phyloP scores from a whole-genome alignment of 2,113 vertebrate species.

The Caranx melampygus region DNA sequence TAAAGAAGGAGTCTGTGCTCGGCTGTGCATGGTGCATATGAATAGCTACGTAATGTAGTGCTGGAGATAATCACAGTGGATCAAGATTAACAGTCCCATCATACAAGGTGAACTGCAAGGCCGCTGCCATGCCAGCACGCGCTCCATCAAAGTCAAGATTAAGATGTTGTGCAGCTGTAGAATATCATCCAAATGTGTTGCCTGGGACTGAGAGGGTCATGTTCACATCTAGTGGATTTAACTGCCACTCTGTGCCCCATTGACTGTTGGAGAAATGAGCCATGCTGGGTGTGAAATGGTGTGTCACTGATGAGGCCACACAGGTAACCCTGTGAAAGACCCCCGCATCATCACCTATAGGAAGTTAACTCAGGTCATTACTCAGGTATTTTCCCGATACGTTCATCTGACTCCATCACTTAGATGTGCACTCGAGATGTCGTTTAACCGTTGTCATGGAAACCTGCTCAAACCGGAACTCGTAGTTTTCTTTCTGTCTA shows the following conservation, averaged over 20 bases:
- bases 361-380: slow-evolving; percentile 23
- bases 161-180: slow-evolving; percentile 24
- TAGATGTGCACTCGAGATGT: background rate
- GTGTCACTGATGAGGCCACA: slow-evolving; percentile 62
- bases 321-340: slow-evolving; percentile 38
- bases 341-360: slow-evolving; percentile 11
- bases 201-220: slow-evolving; percentile 22
- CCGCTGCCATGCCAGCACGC: background rate
- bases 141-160: slow-evolving; percentile 49
- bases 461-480: background rate
- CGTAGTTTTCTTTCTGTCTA: background rate
- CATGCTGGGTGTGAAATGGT: slow-evolving; percentile 63
- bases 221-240: slow-evolving; percentile 45
- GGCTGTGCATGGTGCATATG: background rate
- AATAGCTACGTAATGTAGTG: slow-evolving; percentile 24
- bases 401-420: slow-evolving; percentile 11
- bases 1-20: background rate
- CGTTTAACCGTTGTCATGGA: slow-evolving; percentile 29
- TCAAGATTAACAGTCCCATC: slow-evolving; percentile 50
- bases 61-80: slow-evolving; percentile 13
- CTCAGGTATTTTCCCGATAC: background rate
- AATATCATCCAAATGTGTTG: slow-evolving; percentile 17
- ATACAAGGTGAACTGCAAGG: slow-evolving; percentile 14
- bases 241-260: slow-evolving; percentile 29
- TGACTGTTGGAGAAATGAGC: slow-evolving; percentile 65